Evolutionary conservation across 2,888 invertebrate species (phyloP), one percentile per base, ranked within the genome.

Genomic region (Byasa hedistus): DNA sequence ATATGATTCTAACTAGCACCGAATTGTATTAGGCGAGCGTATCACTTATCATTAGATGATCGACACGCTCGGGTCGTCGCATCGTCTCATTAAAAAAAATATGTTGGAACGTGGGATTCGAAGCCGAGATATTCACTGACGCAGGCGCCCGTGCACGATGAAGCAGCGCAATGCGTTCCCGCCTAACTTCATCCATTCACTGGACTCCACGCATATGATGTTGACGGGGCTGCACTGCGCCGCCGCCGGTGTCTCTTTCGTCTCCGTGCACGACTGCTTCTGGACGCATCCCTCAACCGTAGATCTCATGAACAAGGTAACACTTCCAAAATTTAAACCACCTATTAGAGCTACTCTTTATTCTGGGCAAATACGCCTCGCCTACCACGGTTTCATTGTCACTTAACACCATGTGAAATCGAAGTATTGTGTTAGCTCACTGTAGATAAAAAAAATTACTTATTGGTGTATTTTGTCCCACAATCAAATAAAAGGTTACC

Each of bases 121-220:
- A 12, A 23, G 23, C 15, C 23, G 4, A 8, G 24, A 21, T 55
- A 15, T 19, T 55, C 27, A 27, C 24, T 8, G 19, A 19, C 8
- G 1, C 54, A 96, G 96, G 66, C 93, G 94, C 57, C 96, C 97
- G n/a, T 96, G 97, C 83, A 93, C 94, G 0, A 93, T 96, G 92
- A 97, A 97, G 84, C 97, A 98, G 81, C 97, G 96, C 84, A 99
- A 99, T 92, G 99, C 98, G 55, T 99, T 99, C 92, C 98, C 99
- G 22, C 99, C 99, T 0, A 99, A 99, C 92, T 99, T 97, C 89
- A 96, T 99, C 80, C 99, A 99, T 90, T 99, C 99, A 36, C 92
- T 99, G 81, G 99, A 99, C 92, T 98, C 99, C 62, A 95, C 96
- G 79, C 99, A 99, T 90, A 99, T 99, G 99, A 99, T 99, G 99